phyloP scores from a whole-genome alignment of 2,888 invertebrate genomes.

The Phortica magna region DNA sequence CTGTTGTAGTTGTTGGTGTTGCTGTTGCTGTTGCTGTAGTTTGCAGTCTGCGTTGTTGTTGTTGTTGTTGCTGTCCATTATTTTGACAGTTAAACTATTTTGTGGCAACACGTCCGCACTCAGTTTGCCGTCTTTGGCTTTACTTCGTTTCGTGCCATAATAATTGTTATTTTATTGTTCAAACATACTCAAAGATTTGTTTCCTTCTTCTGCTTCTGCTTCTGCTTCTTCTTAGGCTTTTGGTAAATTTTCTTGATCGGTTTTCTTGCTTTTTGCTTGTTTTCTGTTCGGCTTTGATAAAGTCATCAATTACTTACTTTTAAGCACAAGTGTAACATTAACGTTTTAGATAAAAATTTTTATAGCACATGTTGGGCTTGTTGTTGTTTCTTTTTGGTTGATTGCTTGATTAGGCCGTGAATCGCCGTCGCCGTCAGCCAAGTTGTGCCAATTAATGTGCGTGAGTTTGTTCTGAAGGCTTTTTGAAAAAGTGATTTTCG shows the following conservation, averaged over 20 bases:
- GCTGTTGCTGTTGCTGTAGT: not conserved
- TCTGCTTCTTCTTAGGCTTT: not conserved
- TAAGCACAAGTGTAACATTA: too few relatives aligned
- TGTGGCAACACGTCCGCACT: conserved; percentile 23
- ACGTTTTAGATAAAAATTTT: too few relatives aligned
- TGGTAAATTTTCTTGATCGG: not conserved
- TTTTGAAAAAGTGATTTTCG: not conserved
- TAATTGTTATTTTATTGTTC: conserved; percentile 18
- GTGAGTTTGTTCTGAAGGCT: too few relatives aligned
- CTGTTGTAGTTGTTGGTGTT: not conserved
- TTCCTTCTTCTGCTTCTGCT: not conserved
- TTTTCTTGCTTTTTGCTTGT: not conserved
- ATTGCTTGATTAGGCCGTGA: too few relatives aligned
- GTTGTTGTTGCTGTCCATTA: conserved; percentile 13
- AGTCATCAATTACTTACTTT: not conserved
- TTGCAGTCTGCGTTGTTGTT: not conserved
- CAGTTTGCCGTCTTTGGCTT: not conserved
- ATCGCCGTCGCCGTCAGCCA: too few relatives aligned
- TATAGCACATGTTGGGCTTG: too few relatives aligned
- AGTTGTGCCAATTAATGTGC: too few relatives aligned
- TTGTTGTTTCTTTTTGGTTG: too few relatives aligned
- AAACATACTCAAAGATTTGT: not conserved
- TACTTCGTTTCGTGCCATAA: not conserved
- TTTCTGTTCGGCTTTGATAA: not conserved
- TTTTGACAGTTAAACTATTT: conserved; percentile 21